Conservation (phyloP, 2,113 vertebrate species). For the Mohoua ochrocephala region DNA sequence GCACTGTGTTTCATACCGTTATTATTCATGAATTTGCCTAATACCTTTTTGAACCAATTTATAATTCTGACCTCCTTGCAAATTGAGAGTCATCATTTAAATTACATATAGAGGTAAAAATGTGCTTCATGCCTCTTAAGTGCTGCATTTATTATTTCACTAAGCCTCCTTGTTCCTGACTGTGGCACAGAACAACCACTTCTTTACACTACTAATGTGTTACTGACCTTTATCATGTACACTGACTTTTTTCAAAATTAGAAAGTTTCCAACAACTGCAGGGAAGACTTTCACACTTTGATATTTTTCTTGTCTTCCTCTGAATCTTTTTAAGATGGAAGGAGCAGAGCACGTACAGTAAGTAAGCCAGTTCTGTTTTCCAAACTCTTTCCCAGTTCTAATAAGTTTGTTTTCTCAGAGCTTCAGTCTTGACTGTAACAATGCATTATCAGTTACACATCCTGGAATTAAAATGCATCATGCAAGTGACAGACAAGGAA, state of each 20-base stretch:
- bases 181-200: neutral
- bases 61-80: conserved; percentile 6
- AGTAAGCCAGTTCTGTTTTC: neutral
- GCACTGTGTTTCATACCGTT: neutral
- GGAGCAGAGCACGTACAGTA: neutral
- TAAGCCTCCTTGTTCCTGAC: neutral
- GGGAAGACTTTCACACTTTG: neutral
- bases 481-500: neutral
- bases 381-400: neutral
- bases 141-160: neutral
- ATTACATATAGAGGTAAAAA: neutral
- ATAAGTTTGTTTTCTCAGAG: neutral
- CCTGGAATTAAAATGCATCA: neutral
- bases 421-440: neutral
- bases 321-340: neutral
- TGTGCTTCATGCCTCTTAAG: neutral
- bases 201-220: neutral
- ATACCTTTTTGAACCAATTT: conserved; percentile 12
- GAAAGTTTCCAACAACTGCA: neutral
- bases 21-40: conserved; percentile 7
- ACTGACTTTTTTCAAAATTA: neutral
- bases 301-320: neutral
- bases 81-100: conserved; percentile 1
- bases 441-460: neutral
- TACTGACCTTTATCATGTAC: neutral